phyloP scores from a whole-genome alignment of 2,797 vertebrate species.

The Alcedo atthis region DNA sequence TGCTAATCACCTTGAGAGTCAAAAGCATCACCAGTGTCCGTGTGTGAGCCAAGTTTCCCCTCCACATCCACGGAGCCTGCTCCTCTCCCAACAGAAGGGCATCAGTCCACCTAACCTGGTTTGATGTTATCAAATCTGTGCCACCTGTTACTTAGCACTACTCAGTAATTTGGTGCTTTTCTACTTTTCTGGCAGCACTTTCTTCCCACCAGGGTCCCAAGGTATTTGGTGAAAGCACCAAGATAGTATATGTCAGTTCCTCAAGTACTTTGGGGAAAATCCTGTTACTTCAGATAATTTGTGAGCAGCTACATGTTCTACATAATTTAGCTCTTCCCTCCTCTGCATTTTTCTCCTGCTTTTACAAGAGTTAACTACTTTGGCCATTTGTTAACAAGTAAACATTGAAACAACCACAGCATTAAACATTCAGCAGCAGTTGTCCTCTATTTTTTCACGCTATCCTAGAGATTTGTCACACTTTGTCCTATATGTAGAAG shows the following conservation, averaged over 20 bases:
- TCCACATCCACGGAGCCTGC: background rate
- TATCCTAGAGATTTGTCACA: background rate
- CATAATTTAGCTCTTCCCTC: background rate
- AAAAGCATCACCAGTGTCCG: background rate
- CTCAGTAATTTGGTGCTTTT: background rate
- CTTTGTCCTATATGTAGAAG: background rate
- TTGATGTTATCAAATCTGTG: background rate
- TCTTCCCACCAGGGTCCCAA: background rate
- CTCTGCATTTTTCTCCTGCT: background rate
- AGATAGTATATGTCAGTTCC: background rate
- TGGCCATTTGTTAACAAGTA: background rate
- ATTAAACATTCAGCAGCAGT: background rate
- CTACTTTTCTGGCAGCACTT: background rate
- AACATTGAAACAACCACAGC: background rate
- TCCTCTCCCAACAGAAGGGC: background rate
- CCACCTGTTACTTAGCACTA: background rate
- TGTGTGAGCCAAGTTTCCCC: background rate
- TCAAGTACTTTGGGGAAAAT: background rate
- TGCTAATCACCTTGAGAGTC: background rate
- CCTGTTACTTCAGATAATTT: background rate
- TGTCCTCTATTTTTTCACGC: background rate
- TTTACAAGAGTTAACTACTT: background rate
- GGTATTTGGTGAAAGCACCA: background rate
- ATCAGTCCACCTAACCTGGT: rapidly evolving
- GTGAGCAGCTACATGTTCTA: background rate